Evolutionary conservation across 2,888 invertebrate genomes (phyloP), one percentile per base, ranked within the genome.

Genomic region (Muschampia staudingeri): DNA sequence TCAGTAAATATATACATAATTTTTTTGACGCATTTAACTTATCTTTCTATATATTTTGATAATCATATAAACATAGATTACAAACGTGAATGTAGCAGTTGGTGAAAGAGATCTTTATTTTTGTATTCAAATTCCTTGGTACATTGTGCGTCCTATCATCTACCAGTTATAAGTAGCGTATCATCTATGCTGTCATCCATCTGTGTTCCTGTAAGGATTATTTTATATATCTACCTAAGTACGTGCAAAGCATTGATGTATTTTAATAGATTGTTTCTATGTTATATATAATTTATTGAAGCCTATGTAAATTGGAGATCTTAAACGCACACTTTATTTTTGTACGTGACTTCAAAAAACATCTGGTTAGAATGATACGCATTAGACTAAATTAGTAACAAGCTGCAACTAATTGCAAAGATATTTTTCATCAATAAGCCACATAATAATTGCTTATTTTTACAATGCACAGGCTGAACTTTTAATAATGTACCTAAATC

Each of bases 1-100:
- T 61, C 70, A 72, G 44, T 71, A 61, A 71, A 25, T 56, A 30
- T 44, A 11, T 72, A 72, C 44, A 72, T 70, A 65, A 14, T 72
- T 78, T 80, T 76, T 80, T 14, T 75, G 75, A 80, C 40, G 80
- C 80, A 80, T 80, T 80, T 79, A 79, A 65, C 44, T 69, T 69
- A 40, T 25, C 56, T 34, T 67, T 34, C 69, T 69, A n/a, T 69
- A 69, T 69, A 19, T 56, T 56, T 69, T 37, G 69, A 69, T 69
- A 69, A 69, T 37, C 37, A 37, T n/a, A 16, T 34, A 11, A 30
- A 34, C 1, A 2, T 69, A 69, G 69, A 34, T 16, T 67, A 67
- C 37, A 69, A 16, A 69, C 40, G 37, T 69, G 65, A 65, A 30
- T 12, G 7, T 30, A 65, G 40, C 56, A 30, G 30, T 76, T 48